These are phyloP conservation scores for Pipistrellus pygmaeus DNA, from an alignment of 2,797 vertebrate genomes.

Conservation along the genomic window DNA sequence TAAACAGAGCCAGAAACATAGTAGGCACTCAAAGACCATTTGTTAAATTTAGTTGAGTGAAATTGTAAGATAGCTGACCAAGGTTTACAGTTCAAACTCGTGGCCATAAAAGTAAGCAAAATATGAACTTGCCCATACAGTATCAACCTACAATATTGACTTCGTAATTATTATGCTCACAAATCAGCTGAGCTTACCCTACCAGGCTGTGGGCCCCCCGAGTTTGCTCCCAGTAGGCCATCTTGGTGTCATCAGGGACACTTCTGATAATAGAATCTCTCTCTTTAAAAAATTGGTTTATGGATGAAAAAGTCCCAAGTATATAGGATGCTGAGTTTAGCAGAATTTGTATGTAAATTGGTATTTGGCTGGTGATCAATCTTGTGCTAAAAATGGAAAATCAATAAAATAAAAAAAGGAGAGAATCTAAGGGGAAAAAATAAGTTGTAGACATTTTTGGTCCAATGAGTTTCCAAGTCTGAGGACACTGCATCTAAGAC, in stretches of 20 bases:
- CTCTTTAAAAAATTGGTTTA: constrained; percentile 84
- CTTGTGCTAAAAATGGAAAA: constrained; percentile 85
- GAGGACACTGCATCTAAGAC: constrained; percentile 70
- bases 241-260: constrained; percentile 67
- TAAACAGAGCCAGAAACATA: background rate
- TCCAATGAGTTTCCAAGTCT: constrained; percentile 73
- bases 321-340: constrained; percentile 83
- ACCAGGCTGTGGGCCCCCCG: background rate
- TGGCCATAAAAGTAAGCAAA: constrained; percentile 23
- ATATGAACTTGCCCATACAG: background rate
- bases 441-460: constrained; percentile 82
- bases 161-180: background rate
- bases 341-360: constrained; percentile 86
- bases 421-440: constrained; percentile 83
- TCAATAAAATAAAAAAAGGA: constrained; percentile 77
- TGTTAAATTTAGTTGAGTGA: background rate
- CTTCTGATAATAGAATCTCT: constrained; percentile 78
- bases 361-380: constrained; percentile 85
- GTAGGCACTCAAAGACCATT: background rate
- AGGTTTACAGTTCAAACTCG: background rate
- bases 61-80: constrained; percentile 19
- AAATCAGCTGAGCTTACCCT: constrained; percentile 8
- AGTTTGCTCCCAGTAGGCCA: constrained; percentile 30
- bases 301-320: constrained; percentile 81
- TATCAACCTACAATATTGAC: background rate